These are phyloP conservation scores for Probosciger aterrimus DNA, from an alignment of 2,113 vertebrate genomes.

Conservation along the genomic window DNA sequence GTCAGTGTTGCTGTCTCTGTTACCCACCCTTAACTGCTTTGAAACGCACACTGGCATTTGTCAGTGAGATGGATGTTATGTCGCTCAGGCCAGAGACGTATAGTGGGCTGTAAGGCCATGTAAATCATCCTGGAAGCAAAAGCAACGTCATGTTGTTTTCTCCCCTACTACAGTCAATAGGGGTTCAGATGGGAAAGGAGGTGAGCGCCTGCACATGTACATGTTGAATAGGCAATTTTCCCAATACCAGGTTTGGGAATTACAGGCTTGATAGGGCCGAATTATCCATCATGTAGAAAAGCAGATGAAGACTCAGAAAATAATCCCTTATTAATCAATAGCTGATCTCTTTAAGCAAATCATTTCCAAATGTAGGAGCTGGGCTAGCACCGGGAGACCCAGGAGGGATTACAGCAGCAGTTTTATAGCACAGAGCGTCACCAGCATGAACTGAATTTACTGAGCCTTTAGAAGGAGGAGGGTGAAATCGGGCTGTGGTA, in stretches of 20 bases:
- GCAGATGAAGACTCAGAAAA: background rate
- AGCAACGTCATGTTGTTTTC: background rate
- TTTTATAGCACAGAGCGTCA: slow-evolving; percentile 6
- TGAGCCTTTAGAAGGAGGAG: slow-evolving; percentile 1
- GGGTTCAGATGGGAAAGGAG: background rate
- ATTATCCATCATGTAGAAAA: background rate
- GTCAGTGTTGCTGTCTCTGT: background rate
- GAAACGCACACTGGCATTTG: background rate
- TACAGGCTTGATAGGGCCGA: background rate
- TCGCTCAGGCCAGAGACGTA: background rate
- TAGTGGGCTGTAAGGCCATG: background rate
- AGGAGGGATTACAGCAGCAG: slow-evolving; percentile 21
- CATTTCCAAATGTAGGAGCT: slow-evolving; percentile 36
- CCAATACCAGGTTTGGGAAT: background rate
- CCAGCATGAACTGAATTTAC: slow-evolving; percentile 38
- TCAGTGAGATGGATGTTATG: background rate
- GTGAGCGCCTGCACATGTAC: background rate
- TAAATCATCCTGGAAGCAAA: background rate
- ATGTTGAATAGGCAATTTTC: background rate
- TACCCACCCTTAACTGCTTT: background rate
- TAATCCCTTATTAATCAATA: slow-evolving; percentile 44
- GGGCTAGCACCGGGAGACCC: slow-evolving; percentile 1
- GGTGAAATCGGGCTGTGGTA: slow-evolving; percentile 8
- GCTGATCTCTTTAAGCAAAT: slow-evolving; percentile 36
- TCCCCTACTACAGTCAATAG: background rate